A percentile compares a stretch with the other conserved stretches of the same genome.
Evolutionary conservation across 2,113 vertebrate species (phyloP).

Genomic region (Lamprologus tigripictilis): DNA sequence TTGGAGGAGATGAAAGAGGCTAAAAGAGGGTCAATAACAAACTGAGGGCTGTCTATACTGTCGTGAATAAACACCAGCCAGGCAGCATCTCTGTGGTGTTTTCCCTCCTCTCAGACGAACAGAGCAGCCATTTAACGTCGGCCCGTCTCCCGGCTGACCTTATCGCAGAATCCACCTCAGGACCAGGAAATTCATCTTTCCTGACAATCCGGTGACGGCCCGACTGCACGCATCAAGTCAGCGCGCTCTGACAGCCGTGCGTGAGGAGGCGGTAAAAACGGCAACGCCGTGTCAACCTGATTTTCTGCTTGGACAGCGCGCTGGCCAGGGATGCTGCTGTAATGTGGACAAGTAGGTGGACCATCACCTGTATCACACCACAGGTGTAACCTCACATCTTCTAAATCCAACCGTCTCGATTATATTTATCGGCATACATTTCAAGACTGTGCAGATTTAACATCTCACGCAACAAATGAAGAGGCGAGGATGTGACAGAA

Average conservation of each 20-base stretch:
- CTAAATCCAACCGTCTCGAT: neutral
- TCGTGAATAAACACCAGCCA: neutral
- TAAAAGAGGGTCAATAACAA: neutral
- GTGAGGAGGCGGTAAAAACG: neutral
- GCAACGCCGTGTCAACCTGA: neutral
- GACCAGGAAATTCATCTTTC: slow-evolving; percentile 31
- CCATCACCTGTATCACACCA: neutral
- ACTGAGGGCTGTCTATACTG: rapidly evolving
- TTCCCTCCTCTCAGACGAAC: neutral
- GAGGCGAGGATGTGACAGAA: neutral
- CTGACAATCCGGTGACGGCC: slow-evolving; percentile 25
- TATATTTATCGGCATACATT: neutral
- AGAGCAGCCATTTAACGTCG: neutral
- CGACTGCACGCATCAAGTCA: slow-evolving; percentile 10
- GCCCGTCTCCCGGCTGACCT: slow-evolving; percentile 4
- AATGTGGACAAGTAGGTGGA: neutral
- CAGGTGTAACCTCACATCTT: neutral
- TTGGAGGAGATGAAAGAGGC: neutral
- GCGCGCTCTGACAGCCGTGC: neutral
- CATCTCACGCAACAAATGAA: neutral
- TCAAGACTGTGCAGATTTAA: neutral
- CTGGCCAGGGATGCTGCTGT: neutral
- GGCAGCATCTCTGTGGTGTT: neutral
- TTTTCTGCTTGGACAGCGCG: neutral
- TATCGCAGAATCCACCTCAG: neutral